These are phyloP conservation scores for Pseudomyrmex sp. DNA, from an alignment of 1,140 invertebrate species.

Conservation along the genomic window DNA sequence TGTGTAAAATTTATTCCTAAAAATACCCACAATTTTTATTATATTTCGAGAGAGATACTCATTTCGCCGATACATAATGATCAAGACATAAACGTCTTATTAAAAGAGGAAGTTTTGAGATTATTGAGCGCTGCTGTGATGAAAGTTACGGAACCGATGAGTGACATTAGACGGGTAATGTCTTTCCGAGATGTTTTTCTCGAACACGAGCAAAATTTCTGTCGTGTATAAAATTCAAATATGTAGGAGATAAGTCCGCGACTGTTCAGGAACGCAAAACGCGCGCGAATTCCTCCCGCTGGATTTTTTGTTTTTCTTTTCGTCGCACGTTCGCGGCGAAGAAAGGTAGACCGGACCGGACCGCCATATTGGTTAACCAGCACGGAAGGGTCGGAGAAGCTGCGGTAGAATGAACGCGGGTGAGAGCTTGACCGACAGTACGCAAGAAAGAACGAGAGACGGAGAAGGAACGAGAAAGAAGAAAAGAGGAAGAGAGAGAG, in stretches of 20 bases:
- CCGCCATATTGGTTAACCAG: slow-evolving; percentile 42
- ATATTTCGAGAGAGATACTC: background rate
- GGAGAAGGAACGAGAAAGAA: slow-evolving; percentile 14
- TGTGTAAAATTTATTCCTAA: background rate
- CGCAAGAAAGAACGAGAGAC: slow-evolving; percentile 20
- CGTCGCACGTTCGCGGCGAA: slow-evolving; percentile 41
- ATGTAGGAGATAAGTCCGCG: background rate
- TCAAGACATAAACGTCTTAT: background rate
- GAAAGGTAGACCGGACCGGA: background rate
- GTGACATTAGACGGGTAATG: slow-evolving; percentile 5
- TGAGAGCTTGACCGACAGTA: slow-evolving; percentile 49
- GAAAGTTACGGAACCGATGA: background rate
- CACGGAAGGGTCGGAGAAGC: slow-evolving; percentile 60
- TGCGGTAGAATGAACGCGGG: slow-evolving; percentile 53
- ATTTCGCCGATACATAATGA: background rate
- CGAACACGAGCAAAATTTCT: slow-evolving; percentile 13
- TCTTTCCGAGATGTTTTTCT: background rate
- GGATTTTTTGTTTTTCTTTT: slow-evolving; percentile 4
- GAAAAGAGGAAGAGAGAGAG: slow-evolving; percentile 14
- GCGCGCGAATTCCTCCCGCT: slow-evolving; percentile 18
- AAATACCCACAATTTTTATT: background rate
- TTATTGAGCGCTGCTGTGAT: background rate
- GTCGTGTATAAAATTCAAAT: slow-evolving; percentile 9
- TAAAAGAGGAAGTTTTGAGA: background rate
- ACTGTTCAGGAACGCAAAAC: slow-evolving; percentile 34